Base-by-base conservation (phyloP, 2,113 vertebrate genomes). In the Eudyptes chrysolophus region DNA sequence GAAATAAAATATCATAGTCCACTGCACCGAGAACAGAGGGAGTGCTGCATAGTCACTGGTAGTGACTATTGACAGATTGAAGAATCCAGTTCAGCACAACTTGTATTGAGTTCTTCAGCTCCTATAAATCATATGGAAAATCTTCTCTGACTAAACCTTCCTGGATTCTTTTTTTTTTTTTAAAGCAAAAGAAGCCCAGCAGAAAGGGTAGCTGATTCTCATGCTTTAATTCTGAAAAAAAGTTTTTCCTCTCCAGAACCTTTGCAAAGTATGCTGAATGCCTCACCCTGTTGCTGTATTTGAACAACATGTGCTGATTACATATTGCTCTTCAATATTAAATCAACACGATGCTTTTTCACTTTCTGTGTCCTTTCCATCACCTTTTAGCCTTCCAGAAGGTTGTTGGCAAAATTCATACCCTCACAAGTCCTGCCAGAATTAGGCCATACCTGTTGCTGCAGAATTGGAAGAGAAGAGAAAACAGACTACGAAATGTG, bases 361-460 rank as follows among this genome's bases (percentile, higher is more conserved):
- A 44, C 19, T 58, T 83, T 64, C 32, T 32, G 2, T 81, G 76
- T 88, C 64, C 54, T 97, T 58, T 93, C 46, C 13, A 34, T 94
- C 96, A 92, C 62, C 38, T 71, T 64, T 82, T 58, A 66, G 42
- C 34, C 48, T 96, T 94, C 85, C 80, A 71, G 84, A 84, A 86
- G 34, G 72, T 77, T 95, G 17, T 16, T 89, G 32, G 29, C 60
- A 86, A 74, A 51, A 14, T 70, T 79, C 36, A 22, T 88, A 87
- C 96, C 64, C 62, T 52, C 55, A 94, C 60, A 42, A 84, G 82
- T 93, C 72, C 93, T 68, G 80, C 55, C n/a, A 61, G 84, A 95
- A 79, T 80, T 32, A 74, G 66, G 69, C 74, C 82, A 62, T 92
- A 58, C 36, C 34, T 92, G 27, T 91, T 83, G 54, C 79, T 87